Evolutionary conservation across 2,113 vertebrate species (phyloP).

Genomic region (rat (Rattus norvegicus)): GRCr8 NC_086030.1:41745501-41746000

Average conservation of each 20-base stretch:
- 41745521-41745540: not conserved
- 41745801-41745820: not conserved
- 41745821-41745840: not conserved
- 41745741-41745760: not conserved
- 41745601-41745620: not conserved
- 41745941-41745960: not conserved
- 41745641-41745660: not conserved
- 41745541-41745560: not conserved
- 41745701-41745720: not conserved
- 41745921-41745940: not conserved
- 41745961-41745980: constrained; percentile 22
- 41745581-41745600: not conserved
- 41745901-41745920: not conserved
- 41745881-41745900: not conserved
- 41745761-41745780: not conserved
- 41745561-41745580: not conserved
- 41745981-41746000: not conserved
- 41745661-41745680: not conserved
- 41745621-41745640: not conserved
- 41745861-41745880: not conserved
- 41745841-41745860: not conserved
- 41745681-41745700: not conserved
- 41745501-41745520: not conserved
- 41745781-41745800: not conserved
- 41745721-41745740: not conserved